These are phyloP conservation scores for Endomychus coccineus DNA, from an alignment of 2,888 invertebrate species.

Conservation along the genomic window DNA sequence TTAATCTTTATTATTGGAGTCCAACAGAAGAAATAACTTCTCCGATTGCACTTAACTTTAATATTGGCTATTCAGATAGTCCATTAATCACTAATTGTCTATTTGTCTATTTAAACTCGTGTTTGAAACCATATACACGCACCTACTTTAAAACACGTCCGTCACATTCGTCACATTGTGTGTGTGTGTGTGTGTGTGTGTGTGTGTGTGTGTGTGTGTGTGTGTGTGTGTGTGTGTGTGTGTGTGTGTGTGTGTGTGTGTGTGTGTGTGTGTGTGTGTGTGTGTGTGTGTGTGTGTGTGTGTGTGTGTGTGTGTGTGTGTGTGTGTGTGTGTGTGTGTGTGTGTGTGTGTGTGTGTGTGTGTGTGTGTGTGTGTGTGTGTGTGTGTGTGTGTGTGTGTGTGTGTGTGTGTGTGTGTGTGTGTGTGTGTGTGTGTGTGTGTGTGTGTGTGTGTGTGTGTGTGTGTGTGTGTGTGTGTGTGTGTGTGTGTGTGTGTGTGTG, in stretches of 20 bases:
- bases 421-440: constrained; percentile 1
- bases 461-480: constrained; percentile 1
- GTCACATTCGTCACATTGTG: too few species aligned
- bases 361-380: constrained; percentile 1
- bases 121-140: too few species aligned
- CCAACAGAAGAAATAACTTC: too few species aligned
- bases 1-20: too few species aligned
- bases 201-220: too few species aligned
- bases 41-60: too few species aligned
- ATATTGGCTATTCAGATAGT: too few species aligned
- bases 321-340: constrained; percentile 1
- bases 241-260: constrained; percentile 1
- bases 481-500: constrained; percentile 1
- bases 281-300: constrained; percentile 1
- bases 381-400: constrained; percentile 1
- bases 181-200: too few species aligned
- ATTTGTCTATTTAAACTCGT: too few species aligned
- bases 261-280: constrained; percentile 1
- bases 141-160: too few species aligned
- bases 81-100: too few species aligned
- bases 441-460: constrained; percentile 1
- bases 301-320: constrained; percentile 1
- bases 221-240: too few species aligned
- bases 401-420: constrained; percentile 1
- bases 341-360: constrained; percentile 1